phyloP scores from a whole-genome alignment of 2,797 vertebrate species.

The Eremophila alpestris region DNA sequence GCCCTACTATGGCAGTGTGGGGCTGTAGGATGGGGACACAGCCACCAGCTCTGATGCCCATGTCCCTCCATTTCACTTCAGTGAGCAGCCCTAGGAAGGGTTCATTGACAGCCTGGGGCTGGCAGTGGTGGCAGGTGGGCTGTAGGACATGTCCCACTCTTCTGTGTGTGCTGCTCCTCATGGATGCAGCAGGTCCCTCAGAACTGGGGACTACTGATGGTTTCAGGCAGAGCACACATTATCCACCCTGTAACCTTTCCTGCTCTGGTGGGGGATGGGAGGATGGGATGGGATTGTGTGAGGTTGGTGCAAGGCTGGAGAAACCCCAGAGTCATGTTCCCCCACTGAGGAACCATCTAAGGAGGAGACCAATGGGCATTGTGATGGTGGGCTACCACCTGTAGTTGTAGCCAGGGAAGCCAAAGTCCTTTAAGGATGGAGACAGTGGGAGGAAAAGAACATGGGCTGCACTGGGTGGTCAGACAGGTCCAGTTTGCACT shows the following conservation, averaged over 20 bases:
- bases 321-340: no score
- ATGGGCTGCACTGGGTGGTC: slow-evolving; percentile 80
- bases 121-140: background rate
- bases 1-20: background rate
- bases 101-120: background rate
- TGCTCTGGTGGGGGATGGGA: background rate
- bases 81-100: background rate
- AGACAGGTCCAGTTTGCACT: slow-evolving; percentile 84
- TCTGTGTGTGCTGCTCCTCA: background rate
- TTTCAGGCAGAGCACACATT: rapidly evolving
- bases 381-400: slow-evolving; percentile 67
- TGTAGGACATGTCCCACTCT: background rate
- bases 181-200: background rate
- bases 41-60: background rate
- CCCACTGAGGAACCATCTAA: background rate
- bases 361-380: background rate
- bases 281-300: no score
- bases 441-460: slow-evolving; percentile 83
- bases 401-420: slow-evolving; percentile 82
- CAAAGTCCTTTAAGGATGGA: slow-evolving; percentile 80
- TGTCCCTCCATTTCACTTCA: background rate
- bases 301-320: background rate
- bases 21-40: background rate
- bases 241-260: background rate
- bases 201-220: background rate